Percentiles rank a stretch among this genome's conserved stretches.
Conservation (phyloP, 2,113 vertebrate genomes). For the Pollachius pollachius region DNA sequence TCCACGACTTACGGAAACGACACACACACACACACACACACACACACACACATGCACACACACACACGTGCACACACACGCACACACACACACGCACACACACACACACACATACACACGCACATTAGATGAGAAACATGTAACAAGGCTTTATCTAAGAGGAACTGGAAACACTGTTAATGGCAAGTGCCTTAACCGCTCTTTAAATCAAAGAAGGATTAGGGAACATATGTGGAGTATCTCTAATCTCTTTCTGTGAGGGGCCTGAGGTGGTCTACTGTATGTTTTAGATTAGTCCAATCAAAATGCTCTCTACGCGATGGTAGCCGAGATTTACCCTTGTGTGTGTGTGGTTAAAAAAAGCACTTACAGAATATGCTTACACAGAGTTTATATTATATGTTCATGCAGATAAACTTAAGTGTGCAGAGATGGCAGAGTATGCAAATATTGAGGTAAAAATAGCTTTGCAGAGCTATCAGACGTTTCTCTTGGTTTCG, state of each 20-base stretch:
- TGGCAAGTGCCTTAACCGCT: constrained; percentile 59
- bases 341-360: background rate
- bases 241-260: constrained; percentile 48
- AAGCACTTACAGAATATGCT: background rate
- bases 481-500: no score
- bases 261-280: background rate
- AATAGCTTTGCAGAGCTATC: no score
- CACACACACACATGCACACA: background rate
- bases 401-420: background rate
- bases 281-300: constrained; percentile 58
- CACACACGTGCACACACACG: background rate
- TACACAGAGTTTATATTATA: background rate
- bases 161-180: constrained; percentile 54
- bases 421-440: no score
- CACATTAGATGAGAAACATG: constrained; percentile 26
- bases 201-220: constrained; percentile 65
- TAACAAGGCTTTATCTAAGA: constrained; percentile 44
- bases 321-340: constrained; percentile 6
- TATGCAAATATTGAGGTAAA: no score
- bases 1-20: background rate
- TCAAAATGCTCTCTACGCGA: constrained; percentile 32
- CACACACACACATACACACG: background rate
- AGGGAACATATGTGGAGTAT: constrained; percentile 59
- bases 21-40: background rate
- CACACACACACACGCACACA: no score